Evolutionary conservation across 2,113 vertebrate genomes (phyloP), one percentile per base, ranked within the genome.

Genomic region (Laterallus jamaicensis): DNA sequence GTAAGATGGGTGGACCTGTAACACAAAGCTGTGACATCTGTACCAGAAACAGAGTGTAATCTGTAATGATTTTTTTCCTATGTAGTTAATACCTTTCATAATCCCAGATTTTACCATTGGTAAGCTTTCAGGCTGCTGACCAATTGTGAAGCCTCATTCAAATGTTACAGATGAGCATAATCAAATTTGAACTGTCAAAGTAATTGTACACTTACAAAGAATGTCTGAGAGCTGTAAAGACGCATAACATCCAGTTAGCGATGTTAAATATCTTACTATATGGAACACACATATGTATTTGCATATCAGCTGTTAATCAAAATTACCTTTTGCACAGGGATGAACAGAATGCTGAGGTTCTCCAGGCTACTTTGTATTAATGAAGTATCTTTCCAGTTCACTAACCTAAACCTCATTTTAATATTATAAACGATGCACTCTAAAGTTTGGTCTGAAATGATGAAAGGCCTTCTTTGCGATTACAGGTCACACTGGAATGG

Each of bases 141-240:
- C 29, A 69, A 18, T 42, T 71, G 42, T 26, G 62, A 89, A 78
- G 25, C 15, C 35, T 92, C 10, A 12, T 37, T 29, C 66, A 78
- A 77, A 29, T 77, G 39, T 93, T 75, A 59, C 20, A 60, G 87
- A 29, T 56, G 68, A 86, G 10, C 28, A 35, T 67, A 71, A 86
- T 82, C 62, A 88, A 69, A 92, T 95, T 92, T 49, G 86, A 95
- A 70, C 79, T 92, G 49, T 82, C 37, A 52, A 92, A 39, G 35
- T 44, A 83, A 82, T 88, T 88, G 68, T 93, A 75, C n/a, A 94
- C 69, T 95, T 76, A 68, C 26, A 83, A 52, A 88, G 85, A 87
- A 40, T 62, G 74, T 85, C 37, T 75, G 70, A 64, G 63, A 82
- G 29, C 42, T 8, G 4, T 59, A 91, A 64, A 66, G 71, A 52